Percentiles rank a stretch among this genome's conserved stretches.
Evolutionary conservation across 2,888 invertebrate genomes (phyloP).

Genomic region (Syrphus vitripennis): DNA sequence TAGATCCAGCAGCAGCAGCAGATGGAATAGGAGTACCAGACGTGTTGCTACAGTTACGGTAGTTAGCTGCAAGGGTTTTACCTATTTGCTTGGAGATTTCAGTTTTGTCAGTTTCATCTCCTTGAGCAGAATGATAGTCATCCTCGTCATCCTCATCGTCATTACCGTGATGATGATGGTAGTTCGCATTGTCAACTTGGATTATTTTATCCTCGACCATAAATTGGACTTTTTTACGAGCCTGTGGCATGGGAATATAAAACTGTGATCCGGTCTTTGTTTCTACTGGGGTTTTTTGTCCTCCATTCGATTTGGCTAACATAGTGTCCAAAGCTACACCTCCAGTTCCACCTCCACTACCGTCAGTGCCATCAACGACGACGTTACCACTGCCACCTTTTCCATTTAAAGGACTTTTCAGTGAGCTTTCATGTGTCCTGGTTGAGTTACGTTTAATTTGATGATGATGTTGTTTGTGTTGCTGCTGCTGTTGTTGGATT

Average conservation of each 20-base stretch:
- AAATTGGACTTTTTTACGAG: conserved; percentile 88
- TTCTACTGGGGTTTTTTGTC: conserved; percentile 55
- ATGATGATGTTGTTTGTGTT: conserved; percentile 52
- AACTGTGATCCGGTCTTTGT: conserved; percentile 82
- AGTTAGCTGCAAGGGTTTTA: conserved; percentile 49
- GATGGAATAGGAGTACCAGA: not conserved
- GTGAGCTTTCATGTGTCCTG: conserved; percentile 49
- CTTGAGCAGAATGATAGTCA: conserved; percentile 42
- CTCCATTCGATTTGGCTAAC: conserved; percentile 54
- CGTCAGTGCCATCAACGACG: conserved; percentile 35
- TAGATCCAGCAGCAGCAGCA: conserved; percentile 8
- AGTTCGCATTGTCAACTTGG: conserved; percentile 72
- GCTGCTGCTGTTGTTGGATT: conserved; percentile 12
- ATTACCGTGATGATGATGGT: conserved; percentile 52
- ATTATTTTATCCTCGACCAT: conserved; percentile 84
- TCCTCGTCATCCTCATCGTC: conserved; percentile 42
- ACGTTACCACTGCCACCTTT: conserved; percentile 42
- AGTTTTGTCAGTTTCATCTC: conserved; percentile 52
- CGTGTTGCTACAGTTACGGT: conserved; percentile 39
- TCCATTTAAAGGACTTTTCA: conserved; percentile 31
- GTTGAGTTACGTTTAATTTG: conserved; percentile 68
- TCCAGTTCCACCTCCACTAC: conserved; percentile 11
- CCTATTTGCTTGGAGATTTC: conserved; percentile 63
- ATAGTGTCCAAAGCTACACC: conserved; percentile 36
- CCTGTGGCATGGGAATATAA: conserved; percentile 84